Conservation (phyloP, 2,888 invertebrate species). For the Bellardia pandia region DNA sequence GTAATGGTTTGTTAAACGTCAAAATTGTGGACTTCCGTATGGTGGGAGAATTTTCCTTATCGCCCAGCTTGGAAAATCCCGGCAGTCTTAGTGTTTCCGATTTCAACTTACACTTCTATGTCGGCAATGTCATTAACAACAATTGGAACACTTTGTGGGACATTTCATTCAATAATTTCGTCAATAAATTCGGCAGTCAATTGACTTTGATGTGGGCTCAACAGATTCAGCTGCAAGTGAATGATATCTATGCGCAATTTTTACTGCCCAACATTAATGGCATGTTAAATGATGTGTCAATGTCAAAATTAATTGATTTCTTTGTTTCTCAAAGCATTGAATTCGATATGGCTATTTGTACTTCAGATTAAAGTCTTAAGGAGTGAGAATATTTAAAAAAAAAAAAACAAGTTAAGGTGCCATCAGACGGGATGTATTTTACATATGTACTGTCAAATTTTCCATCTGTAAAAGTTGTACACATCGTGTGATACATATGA, state of each 20-base stretch:
- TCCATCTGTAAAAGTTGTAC: no score
- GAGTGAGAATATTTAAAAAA: background rate
- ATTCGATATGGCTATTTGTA: conserved; percentile 55
- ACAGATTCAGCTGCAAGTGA: conserved; percentile 73
- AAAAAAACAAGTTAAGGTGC: no score
- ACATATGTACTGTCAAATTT: no score
- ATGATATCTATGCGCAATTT: conserved; percentile 40
- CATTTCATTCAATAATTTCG: conserved; percentile 76
- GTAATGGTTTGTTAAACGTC: conserved; percentile 74
- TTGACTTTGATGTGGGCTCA: conserved; percentile 67
- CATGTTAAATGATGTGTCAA: conserved; percentile 49
- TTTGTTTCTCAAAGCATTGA: conserved; percentile 22
- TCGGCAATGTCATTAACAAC: conserved; percentile 74
- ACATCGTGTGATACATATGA: no score
- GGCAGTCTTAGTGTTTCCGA: conserved; percentile 75
- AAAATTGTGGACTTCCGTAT: conserved; percentile 75
- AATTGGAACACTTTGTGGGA: conserved; percentile 77
- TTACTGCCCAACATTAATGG: conserved; percentile 72
- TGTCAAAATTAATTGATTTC: conserved; percentile 71
- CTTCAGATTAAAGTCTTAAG: conserved; percentile 7
- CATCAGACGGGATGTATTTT: no score
- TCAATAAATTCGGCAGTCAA: conserved; percentile 72
- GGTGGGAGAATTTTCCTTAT: conserved; percentile 74
- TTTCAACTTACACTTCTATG: conserved; percentile 74
- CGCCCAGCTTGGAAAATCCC: conserved; percentile 19